Evolutionary conservation across 2,797 vertebrate genomes (phyloP), one percentile per base, ranked within the genome.

Genomic region (Rhinatrema bivittatum): DNA sequence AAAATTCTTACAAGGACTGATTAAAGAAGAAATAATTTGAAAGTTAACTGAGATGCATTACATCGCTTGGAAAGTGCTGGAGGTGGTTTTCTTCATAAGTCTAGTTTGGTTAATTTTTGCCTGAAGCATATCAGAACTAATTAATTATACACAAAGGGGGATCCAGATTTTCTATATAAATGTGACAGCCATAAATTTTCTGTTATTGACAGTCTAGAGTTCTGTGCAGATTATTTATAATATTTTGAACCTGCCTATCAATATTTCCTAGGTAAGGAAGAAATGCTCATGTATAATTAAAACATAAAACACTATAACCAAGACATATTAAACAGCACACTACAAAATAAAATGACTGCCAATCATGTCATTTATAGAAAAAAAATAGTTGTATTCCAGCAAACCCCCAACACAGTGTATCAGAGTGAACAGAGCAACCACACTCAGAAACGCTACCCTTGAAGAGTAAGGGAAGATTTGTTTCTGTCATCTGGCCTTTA

Each of bases 71-170:
- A 44, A 70, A 64, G 41, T 42, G 60, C 60, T 58, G 15, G 26
- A 61, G 53, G 68, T 44, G 43, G 9, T 37, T 42, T 61, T 57
- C 53, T 42, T 64, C 50, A 44, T 62, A 63, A 61, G 42, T 53
- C 41, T 62, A 31, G 14, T 64, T 71, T 68, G 45, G 50, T 35
- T 68, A 65, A 65, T 68, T 64, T 64, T 38, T 49, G 53, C 67
- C 40, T 5, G 27, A 39, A 68, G 60, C 49, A 11, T 49, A 46
- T 60, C 48, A 56, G 28, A 60, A 56, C 53, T 64, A 55, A 70
- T 73, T 56, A 60, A 51, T 70, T 44, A 50, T 41, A 27, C 46
- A 39, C 29, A 52, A 30, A 64, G 35, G 37, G 42, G 32, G 10
- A 3, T 44, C 22, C 5, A 23, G 39, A 21, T 58, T 63, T 66